Conservation (phyloP, 2,113 vertebrate species). For the Notiomystis cincta region DNA sequence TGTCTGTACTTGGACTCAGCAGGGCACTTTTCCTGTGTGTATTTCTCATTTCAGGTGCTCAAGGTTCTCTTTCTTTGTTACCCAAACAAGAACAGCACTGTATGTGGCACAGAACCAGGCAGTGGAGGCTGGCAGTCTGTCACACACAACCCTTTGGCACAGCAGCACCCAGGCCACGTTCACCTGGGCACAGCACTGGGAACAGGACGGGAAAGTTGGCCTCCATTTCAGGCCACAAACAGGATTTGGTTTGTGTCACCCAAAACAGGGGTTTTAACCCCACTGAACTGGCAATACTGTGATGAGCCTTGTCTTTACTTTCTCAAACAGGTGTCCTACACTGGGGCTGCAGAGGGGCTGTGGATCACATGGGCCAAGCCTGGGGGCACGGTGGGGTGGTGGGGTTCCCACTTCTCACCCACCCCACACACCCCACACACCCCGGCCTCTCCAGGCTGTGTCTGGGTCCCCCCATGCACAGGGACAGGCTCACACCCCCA, state of each 20-base stretch:
- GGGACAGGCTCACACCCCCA: background rate
- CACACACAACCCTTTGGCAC: background rate
- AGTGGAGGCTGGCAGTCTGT: background rate
- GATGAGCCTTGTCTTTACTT: background rate
- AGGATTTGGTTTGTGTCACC: background rate
- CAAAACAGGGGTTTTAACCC: background rate
- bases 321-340: fast-evolving
- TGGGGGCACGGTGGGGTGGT: fast-evolving
- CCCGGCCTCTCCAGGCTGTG: background rate
- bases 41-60: background rate
- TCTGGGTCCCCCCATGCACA: fast-evolving
- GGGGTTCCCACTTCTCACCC: background rate
- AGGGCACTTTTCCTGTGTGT: background rate
- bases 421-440: background rate
- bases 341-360: background rate
- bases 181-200: background rate
- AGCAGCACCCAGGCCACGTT: background rate
- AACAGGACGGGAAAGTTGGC: background rate
- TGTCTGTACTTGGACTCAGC: background rate
- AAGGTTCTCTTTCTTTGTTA: background rate
- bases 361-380: fast-evolving
- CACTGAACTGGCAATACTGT: fast-evolving
- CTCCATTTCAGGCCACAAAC: fast-evolving
- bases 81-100: background rate
- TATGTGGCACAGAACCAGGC: background rate